A percentile compares a stretch with the other conserved stretches of the same genome.
These are phyloP conservation scores for Chrosomus eos DNA, from an alignment of 2,797 vertebrate genomes.

Conservation along the genomic window DNA sequence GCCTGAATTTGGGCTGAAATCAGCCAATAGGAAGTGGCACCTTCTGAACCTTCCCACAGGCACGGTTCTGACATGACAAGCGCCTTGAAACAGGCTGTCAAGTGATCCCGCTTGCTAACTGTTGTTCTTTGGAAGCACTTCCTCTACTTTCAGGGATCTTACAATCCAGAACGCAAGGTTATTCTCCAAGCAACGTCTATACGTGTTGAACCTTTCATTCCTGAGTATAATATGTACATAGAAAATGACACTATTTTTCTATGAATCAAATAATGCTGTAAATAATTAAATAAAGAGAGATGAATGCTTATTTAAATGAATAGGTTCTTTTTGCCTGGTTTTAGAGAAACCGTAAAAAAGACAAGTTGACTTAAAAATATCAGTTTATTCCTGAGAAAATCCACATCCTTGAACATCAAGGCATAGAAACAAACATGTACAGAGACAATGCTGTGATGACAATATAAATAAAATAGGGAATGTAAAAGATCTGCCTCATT, in stretches of 20 bases:
- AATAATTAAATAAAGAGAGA: constrained; percentile 74
- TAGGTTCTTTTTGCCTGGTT: constrained; percentile 36
- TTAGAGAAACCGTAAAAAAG: neutral
- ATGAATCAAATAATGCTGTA: constrained; percentile 75
- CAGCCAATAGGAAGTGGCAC: neutral
- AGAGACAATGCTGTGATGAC: neutral
- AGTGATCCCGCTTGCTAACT: neutral
- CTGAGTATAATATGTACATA: constrained; percentile 70
- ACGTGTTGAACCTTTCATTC: constrained; percentile 61
- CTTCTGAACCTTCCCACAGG: neutral
- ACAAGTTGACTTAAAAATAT: neutral
- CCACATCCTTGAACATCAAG: constrained; percentile 39
- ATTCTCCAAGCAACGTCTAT: constrained; percentile 48
- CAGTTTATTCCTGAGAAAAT: constrained; percentile 61
- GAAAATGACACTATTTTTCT: constrained; percentile 78
- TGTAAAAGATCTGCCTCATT: neutral
- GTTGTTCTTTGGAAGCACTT: constrained; percentile 54
- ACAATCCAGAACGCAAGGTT: constrained; percentile 44
- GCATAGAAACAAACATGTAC: constrained; percentile 23
- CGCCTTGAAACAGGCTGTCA: constrained; percentile 6
- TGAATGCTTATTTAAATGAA: constrained; percentile 72
- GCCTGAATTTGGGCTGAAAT: neutral
- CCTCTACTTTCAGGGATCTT: constrained; percentile 55
- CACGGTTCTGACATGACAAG: neutral
- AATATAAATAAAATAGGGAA: neutral